Evolutionary conservation across 2,797 vertebrate species (phyloP).

Genomic region (Helostoma temminkii): DNA sequence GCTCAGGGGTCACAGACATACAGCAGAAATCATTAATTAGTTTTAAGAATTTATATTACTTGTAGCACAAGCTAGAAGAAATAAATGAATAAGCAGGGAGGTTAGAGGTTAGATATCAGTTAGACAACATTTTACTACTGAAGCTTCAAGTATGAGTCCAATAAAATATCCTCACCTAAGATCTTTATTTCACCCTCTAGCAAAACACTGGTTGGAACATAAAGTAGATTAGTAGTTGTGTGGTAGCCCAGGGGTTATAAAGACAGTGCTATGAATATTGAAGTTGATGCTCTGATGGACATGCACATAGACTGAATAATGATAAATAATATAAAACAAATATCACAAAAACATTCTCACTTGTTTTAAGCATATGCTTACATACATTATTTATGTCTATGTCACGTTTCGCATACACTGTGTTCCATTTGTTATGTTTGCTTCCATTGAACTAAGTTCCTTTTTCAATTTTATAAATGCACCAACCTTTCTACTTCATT

Average conservation of each 20-base stretch:
- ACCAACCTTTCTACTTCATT: not conserved
- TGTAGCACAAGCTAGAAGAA: not conserved
- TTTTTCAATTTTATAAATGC: not conserved
- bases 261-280: conserved; percentile 5
- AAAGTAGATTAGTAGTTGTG: conserved; percentile 30
- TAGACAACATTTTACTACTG: not conserved
- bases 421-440: too few species aligned
- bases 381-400: too few species aligned
- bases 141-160: conserved; percentile 10
- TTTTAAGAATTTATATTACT: not conserved
- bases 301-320: not conserved
- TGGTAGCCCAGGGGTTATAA: conserved; percentile 29
- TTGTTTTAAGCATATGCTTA: not conserved
- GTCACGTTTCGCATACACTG: not conserved
- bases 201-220: conserved; percentile 40
- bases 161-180: conserved; percentile 25
- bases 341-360: not conserved
- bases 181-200: conserved; percentile 45
- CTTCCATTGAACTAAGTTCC: too few species aligned
- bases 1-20: conserved; percentile 10
- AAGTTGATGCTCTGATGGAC: conserved; percentile 17
- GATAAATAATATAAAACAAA: not conserved
- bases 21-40: conserved; percentile 19
- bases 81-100: conserved; percentile 5
- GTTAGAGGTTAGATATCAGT: conserved; percentile 19